phyloP scores from a whole-genome alignment of 2,113 vertebrate genomes.

The Malurus alboscapulatus region DNA sequence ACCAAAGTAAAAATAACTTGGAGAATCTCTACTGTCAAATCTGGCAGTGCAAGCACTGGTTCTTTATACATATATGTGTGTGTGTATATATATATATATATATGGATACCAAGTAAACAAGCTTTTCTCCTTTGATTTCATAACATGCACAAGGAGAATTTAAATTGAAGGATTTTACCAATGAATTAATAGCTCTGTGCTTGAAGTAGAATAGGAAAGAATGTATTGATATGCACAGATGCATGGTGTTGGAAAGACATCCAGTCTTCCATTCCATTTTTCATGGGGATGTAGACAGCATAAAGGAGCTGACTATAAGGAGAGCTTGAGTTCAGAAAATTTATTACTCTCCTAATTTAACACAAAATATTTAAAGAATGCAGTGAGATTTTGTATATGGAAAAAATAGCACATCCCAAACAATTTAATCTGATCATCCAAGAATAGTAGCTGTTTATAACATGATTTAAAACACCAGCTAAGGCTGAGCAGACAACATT shows the following conservation, averaged over 20 bases:
- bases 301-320: neutral
- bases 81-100: neutral
- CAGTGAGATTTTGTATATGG: neutral
- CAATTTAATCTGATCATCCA: neutral
- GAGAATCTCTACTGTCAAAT: neutral
- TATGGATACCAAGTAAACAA: neutral
- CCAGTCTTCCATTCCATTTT: neutral
- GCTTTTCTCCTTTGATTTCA: neutral
- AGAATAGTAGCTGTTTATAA: conserved; percentile 28
- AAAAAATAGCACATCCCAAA: conserved; percentile 18
- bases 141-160: neutral
- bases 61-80: neutral
- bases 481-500: neutral
- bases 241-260: neutral
- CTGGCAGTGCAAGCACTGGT: neutral
- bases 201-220: conserved; percentile 25
- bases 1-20: neutral
- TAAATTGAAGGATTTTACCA: neutral
- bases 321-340: neutral
- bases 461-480: neutral
- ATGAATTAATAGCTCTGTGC: neutral
- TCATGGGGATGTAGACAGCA: neutral
- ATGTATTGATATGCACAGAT: neutral
- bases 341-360: neutral
- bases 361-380: conserved; percentile 1